A percentile compares a stretch with the other conserved stretches of the same genome.
phyloP scores from a whole-genome alignment of 2,113 vertebrate species.

The Brachionichthys hirsutus region DNA sequence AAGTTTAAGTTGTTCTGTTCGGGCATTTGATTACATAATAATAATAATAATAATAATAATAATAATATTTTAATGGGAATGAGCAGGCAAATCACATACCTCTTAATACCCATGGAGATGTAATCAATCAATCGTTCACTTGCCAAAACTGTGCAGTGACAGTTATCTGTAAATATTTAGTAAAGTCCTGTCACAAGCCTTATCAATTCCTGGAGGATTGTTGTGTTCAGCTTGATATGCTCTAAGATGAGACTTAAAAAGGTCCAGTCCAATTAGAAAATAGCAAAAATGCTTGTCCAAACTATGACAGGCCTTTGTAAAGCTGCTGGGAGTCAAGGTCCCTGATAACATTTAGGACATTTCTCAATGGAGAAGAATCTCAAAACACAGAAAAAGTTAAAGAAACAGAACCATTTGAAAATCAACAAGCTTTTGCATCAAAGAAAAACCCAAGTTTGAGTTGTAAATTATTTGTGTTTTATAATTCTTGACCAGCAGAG shows the following conservation, averaged over 20 bases:
- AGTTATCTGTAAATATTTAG: slow-evolving; percentile 22
- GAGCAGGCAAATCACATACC: too few species aligned
- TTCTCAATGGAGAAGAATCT: slow-evolving; percentile 25
- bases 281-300: slow-evolving; percentile 60
- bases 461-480: too few species aligned
- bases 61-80: too few species aligned
- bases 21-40: too few species aligned
- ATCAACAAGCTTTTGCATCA: not conserved
- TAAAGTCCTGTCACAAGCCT: slow-evolving; percentile 32
- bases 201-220: slow-evolving; percentile 38
- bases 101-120: too few species aligned
- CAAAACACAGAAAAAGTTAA: slow-evolving; percentile 31
- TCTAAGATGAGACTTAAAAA: slow-evolving; percentile 45
- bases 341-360: slow-evolving; percentile 27
- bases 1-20: too few species aligned
- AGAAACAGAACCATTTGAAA: slow-evolving; percentile 21
- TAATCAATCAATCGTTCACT: too few species aligned
- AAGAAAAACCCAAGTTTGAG: not conserved
- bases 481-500: too few species aligned
- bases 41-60: too few species aligned
- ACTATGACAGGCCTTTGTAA: slow-evolving; percentile 50
- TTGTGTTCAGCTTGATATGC: slow-evolving; percentile 58
- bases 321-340: slow-evolving; percentile 22
- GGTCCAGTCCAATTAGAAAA: slow-evolving; percentile 64
- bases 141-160: slow-evolving; percentile 12